A percentile compares a stretch with the other conserved stretches of the same genome.
phyloP scores from a whole-genome alignment of 2,888 invertebrate species.

The Macroteleia sp. region DNA sequence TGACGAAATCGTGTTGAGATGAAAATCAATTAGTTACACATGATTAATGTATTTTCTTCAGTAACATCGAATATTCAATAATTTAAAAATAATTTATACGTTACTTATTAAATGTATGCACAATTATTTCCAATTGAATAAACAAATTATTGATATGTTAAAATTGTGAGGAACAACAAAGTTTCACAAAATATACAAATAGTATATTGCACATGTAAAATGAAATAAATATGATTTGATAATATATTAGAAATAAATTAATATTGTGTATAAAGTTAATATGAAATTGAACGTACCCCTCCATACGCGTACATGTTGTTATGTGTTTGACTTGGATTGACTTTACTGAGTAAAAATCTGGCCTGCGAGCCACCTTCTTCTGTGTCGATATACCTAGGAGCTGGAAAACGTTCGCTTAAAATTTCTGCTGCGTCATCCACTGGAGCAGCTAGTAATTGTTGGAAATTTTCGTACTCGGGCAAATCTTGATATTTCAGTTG shows the following conservation, averaged over 20 bases:
- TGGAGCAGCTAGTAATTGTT: constrained; percentile 97
- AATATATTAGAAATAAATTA: too few relatives aligned
- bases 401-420: constrained; percentile 97
- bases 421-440: constrained; percentile 99
- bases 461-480: constrained; percentile 99
- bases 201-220: too few relatives aligned
- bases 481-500: constrained; percentile 97
- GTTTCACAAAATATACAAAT: too few relatives aligned
- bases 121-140: too few relatives aligned
- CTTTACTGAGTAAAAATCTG: constrained; percentile 98
- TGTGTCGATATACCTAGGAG: constrained; percentile 99
- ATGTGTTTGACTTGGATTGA: constrained; percentile 99
- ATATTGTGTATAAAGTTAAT: too few relatives aligned
- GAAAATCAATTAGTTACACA: constrained; percentile 80
- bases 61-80: too few relatives aligned
- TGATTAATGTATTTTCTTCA: too few relatives aligned
- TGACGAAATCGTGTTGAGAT: constrained; percentile 79
- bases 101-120: too few relatives aligned
- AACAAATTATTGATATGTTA: too few relatives aligned
- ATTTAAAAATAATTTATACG: too few relatives aligned
- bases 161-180: too few relatives aligned
- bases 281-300: constrained; percentile 93
- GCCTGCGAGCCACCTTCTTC: constrained; percentile 99
- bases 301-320: constrained; percentile 99
- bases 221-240: too few relatives aligned